Evolutionary conservation across 2,113 vertebrate species (phyloP), one percentile per base, ranked within the genome.

Genomic region (Bubo scandiacus): DNA sequence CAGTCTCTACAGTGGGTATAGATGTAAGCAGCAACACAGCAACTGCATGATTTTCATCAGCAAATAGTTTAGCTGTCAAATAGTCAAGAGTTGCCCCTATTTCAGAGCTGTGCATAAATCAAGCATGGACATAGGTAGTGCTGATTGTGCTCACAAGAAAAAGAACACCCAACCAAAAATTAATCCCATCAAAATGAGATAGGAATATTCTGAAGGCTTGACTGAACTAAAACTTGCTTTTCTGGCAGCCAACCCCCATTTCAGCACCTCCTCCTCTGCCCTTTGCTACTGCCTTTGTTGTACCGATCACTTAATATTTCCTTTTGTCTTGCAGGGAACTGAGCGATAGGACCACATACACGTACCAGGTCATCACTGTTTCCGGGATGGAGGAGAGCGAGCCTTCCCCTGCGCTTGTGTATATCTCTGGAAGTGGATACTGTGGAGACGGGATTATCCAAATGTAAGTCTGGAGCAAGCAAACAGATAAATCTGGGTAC

Each of bases 371-470:
- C 72, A 93, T 99, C 58, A 94, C 98, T 19, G 94, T 99, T 90
- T 99, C 99, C 0, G 98, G 98, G 88, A 81, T 5, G 11, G 98
- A 98, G 58, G 98, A 99, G 75, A 99, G 99, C 5, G 99, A 99
- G 74, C 98, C 98, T 5, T 99, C 99, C 5, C 99, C 99, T 1
- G 92, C 95, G 1, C 97, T 99, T 30, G 38, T 97, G 12, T 99
- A 99, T 23, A 40, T 98, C 75, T 98, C 99, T 19, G 99, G 99
- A 70, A 98, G 98, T 3, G 98, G 99, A 19, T 99, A 99, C 97
- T 99, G 99, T 32, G 99, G 99, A 15, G 99, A 99, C 6, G 99
- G 99, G 80, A 95, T 97, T 68, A 99, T 99, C 92, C 99, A 99
- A 97, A 99, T 96, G 99, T 99, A 98, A 98, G 98, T 96, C 66